Evolutionary conservation across 2,797 vertebrate genomes (phyloP), one percentile per base, ranked within the genome.

Genomic region (Sebastes cheni): DNA sequence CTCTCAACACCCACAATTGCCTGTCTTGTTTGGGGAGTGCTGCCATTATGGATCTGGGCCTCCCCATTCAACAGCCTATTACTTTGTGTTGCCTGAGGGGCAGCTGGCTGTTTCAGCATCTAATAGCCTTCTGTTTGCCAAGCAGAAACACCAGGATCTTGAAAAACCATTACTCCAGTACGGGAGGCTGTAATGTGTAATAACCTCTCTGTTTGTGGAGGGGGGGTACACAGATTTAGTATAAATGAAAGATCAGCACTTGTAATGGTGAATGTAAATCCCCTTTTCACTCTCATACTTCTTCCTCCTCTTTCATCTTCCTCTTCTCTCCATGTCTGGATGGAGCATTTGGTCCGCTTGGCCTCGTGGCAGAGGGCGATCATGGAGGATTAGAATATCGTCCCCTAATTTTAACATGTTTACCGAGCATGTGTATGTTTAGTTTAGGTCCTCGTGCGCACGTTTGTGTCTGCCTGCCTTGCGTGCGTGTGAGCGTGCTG

Each of bases 41-140:
- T 76, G 59, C 79, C 86, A 56, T 91, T 82, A 87, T 86, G 56
- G 77, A 83, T 87, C 66, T 82, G 72, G 72, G 76, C 65, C 79
- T 88, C 59, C 72, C 80, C 74, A 69, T 86, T 88, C 86, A 86
- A 79, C 83, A 85, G 72, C 84, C 85, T 86, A 87, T 92, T 91
- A 84, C 76, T 85, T 80, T 89, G 62, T 75, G 77, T 32, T 81
- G 89, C 90, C 90, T 81, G 84, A 82, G 80, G 91, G 81, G 76
- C 84, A 89, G 80, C 89, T 89, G 83, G 80, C 79, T 83, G 74
- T 67, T 92, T 81, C 85, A 85, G 85, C 75, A 84, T 77, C 78
- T 81, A 92, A 90, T 86, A 83, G 81, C 84, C 85, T 86, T 86
- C 87, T 91, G 88, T 91, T 87, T 89, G 86, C 82, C 78, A 80